phyloP scores from a whole-genome alignment of 37 sponge, comb jelly and placozoan genomes.

The Spongilla lacustris region DNA sequence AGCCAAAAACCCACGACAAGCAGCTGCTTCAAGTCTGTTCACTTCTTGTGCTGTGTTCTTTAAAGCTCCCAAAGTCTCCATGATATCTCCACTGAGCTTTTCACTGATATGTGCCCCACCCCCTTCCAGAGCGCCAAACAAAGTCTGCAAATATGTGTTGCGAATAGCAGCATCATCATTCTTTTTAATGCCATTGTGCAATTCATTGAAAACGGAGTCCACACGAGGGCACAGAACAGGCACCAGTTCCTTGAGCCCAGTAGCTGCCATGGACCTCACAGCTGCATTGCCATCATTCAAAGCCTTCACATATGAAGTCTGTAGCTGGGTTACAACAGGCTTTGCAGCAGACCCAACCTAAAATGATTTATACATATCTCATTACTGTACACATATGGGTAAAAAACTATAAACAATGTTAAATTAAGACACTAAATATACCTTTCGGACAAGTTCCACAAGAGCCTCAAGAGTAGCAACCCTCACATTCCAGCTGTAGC shows the following conservation, averaged over 20 bases:
- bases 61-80: background rate
- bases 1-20: background rate
- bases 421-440: background rate
- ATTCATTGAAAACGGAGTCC: constrained; percentile 89
- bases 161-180: constrained; percentile 60
- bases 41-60: constrained; percentile 14
- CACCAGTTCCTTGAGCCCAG: constrained; percentile 77
- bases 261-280: constrained; percentile 74
- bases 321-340: constrained; percentile 90
- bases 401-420: too few species aligned
- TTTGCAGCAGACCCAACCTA: constrained; percentile 86
- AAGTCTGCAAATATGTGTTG: constrained; percentile 8
- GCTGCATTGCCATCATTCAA: constrained; percentile 81
- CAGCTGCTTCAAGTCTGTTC: constrained; percentile 21
- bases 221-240: constrained; percentile 64
- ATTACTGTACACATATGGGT: too few species aligned
- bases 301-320: constrained; percentile 96
- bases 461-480: constrained; percentile 92
- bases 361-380: background rate
- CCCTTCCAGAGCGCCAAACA: constrained; percentile 34
- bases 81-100: constrained; percentile 19
- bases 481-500: constrained; percentile 80
- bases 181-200: constrained; percentile 87
- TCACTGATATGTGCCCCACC: constrained; percentile 41
- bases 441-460: constrained; percentile 84